Conservation (phyloP, 2,113 vertebrate genomes). For the Pseudonaja textilis region DNA sequence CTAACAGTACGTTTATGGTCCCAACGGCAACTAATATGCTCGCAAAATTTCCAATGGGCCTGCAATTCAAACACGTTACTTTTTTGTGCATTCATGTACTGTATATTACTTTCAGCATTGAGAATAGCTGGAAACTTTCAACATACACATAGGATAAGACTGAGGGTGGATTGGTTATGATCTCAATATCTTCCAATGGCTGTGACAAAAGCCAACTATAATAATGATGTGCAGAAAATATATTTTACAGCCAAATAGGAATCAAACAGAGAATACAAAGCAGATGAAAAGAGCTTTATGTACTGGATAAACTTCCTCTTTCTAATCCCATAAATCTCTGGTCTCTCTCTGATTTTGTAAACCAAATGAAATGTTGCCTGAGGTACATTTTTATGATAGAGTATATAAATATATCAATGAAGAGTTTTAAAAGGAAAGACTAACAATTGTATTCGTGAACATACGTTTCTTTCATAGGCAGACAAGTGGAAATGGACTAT, state of each 20-base stretch:
- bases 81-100: background rate
- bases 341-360: background rate
- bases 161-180: background rate
- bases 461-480: background rate
- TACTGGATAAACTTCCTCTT: slow-evolving; percentile 16
- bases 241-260: slow-evolving; percentile 1
- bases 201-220: slow-evolving; percentile 6
- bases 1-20: background rate
- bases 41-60: background rate
- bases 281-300: slow-evolving; percentile 7
- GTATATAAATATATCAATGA: slow-evolving; percentile 6
- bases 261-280: slow-evolving; percentile 1
- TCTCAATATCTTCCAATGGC: background rate
- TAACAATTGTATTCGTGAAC: background rate
- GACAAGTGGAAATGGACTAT: background rate
- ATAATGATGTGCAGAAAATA: background rate
- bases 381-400: slow-evolving; percentile 5
- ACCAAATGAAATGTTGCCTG: slow-evolving; percentile 8
- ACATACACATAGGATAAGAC: background rate
- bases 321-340: slow-evolving; percentile 24
- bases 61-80: background rate
- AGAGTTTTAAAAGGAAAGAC: background rate
- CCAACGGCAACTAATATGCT: background rate
- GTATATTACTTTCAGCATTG: background rate
- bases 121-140: background rate